Evolutionary conservation across 2,113 vertebrate genomes (phyloP).

Genomic region (Anser brachyrhynchus): DNA sequence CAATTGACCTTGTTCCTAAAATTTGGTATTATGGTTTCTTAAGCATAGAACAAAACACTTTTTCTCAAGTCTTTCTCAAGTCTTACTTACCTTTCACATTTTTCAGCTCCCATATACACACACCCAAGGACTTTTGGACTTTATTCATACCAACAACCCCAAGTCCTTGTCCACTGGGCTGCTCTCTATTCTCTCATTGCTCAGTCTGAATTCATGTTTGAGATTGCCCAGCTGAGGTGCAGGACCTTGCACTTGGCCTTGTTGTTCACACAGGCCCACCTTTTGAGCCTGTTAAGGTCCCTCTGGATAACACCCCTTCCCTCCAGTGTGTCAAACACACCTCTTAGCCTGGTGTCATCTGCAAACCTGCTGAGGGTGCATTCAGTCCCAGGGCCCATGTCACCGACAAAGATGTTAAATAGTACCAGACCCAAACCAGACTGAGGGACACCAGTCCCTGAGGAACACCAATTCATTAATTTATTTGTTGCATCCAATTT

Average conservation of each 20-base stretch:
- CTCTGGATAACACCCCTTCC: too few species aligned
- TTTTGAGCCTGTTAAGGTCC: neutral
- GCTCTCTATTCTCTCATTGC: neutral
- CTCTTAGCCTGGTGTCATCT: too few species aligned
- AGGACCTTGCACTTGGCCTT: neutral
- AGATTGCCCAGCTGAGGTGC: neutral
- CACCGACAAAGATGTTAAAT: too few species aligned
- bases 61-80: neutral
- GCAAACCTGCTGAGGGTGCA: too few species aligned
- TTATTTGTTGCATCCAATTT: neutral
- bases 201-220: neutral
- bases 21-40: neutral
- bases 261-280: neutral
- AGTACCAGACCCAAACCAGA: too few species aligned
- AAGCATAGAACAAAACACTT: neutral
- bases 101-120: neutral
- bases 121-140: neutral
- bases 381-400: too few species aligned
- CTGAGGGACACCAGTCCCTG: too few species aligned
- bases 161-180: neutral
- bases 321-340: too few species aligned
- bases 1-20: neutral
- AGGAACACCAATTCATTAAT: too few species aligned
- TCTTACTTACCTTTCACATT: neutral
- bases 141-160: neutral